Evolutionary conservation across 2,888 invertebrate genomes (phyloP).

Genomic region (Monochamus alternatus): DNA sequence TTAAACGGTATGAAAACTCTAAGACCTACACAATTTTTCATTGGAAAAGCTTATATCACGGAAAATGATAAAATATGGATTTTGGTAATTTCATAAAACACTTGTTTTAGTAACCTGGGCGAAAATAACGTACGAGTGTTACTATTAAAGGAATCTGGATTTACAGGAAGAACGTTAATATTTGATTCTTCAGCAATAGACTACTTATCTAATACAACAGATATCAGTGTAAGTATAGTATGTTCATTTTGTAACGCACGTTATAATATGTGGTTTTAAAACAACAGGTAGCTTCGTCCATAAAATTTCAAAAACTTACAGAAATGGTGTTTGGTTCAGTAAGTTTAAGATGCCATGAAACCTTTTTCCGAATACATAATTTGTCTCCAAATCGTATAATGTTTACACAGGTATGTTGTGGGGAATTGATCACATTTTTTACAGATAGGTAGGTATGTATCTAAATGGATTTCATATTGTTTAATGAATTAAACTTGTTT

Average conservation of each 20-base stretch:
- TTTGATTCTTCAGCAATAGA: slow-evolving; percentile 81
- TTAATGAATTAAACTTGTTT: neutral
- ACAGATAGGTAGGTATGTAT: neutral
- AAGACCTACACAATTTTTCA: no score
- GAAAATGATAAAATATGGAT: no score
- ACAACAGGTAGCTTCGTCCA: neutral
- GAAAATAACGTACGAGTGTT: slow-evolving; percentile 62
- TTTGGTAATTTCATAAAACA: no score
- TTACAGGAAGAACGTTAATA: slow-evolving; percentile 84
- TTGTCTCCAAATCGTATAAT: slow-evolving; percentile 69
- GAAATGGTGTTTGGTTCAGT: slow-evolving; percentile 96
- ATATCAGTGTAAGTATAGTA: neutral
- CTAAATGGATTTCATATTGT: neutral
- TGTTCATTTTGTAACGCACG: neutral
- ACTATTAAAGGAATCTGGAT: slow-evolving; percentile 90
- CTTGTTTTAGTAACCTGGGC: no score
- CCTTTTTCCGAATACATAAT: slow-evolving; percentile 88
- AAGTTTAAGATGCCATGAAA: slow-evolving; percentile 90
- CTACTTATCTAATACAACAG: neutral
- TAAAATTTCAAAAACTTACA: slow-evolving; percentile 67
- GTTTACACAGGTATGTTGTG: slow-evolving; percentile 72
- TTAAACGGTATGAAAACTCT: no score
- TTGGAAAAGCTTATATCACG: no score
- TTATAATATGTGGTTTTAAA: neutral
- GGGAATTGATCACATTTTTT: neutral